A percentile compares a stretch with the other conserved stretches of the same genome.
These are phyloP conservation scores for Pentalonia nigronervosa DNA, from an alignment of 1,140 invertebrate species.

Conservation along the genomic window DNA sequence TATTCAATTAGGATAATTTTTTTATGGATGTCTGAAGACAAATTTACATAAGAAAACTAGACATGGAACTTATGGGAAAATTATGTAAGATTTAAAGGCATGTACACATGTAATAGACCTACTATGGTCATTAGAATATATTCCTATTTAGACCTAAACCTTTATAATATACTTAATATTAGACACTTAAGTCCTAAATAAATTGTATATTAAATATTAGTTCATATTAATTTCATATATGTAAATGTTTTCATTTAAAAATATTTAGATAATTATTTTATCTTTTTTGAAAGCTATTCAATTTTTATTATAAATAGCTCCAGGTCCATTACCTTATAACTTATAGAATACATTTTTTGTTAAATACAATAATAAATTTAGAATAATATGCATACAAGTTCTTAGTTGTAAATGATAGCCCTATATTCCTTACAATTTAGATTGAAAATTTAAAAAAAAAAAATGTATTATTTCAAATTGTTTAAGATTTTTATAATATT, in stretches of 20 bases:
- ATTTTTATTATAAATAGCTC: not conserved
- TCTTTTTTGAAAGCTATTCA: not conserved
- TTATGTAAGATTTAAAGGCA: not conserved
- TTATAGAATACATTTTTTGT: not conserved
- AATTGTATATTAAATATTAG: not conserved
- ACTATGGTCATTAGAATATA: not conserved
- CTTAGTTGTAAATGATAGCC: not conserved
- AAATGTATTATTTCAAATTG: not conserved
- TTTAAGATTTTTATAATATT: not conserved
- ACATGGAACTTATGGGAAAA: not conserved
- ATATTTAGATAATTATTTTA: not conserved
- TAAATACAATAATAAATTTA: not conserved
- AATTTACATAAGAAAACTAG: not conserved
- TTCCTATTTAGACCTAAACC: not conserved
- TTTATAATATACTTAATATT: not conserved
- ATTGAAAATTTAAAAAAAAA: not conserved
- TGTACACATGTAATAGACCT: not conserved
- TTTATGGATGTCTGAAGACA: conserved; percentile 5
- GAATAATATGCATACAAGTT: not conserved
- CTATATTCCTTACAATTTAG: not conserved
- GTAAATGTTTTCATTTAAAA: not conserved
- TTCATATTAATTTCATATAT: not conserved
- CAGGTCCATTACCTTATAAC: not conserved
- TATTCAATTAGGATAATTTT: not conserved
- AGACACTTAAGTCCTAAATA: not conserved